Evolutionary conservation across 2,888 invertebrate genomes (phyloP), one percentile per base, ranked within the genome.

Genomic region (Parnassius orleans): DNA sequence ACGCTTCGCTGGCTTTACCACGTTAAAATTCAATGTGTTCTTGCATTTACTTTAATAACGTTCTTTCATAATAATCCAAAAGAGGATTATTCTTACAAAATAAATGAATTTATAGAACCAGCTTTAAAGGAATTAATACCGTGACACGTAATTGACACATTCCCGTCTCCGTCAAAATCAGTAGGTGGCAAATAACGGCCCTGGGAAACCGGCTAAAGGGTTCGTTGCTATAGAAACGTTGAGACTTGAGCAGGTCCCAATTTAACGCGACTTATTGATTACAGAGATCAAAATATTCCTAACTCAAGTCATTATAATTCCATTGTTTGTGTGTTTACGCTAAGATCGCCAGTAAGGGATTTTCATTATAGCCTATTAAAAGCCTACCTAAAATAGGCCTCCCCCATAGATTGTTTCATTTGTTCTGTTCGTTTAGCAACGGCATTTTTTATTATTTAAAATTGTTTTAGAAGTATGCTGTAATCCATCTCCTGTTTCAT

Each of bases 221-320:
- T 77, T 83, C 73, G 89, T 89, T 82, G 82, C 83, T 76, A 87
- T 87, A 79, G 83, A 65, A 85, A 87, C 87, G 76, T 57, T 70
- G 73, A 71, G 70, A 69, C 66, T 72, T 70, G 72, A 68, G 66
- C 76, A 78, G 81, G 74, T 84, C 81, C 77, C 80, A 80, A 83
- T 83, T 81, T 79, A 78, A 77, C 77, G 76, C 77, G 76, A 75
- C 76, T 78, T 88, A 88, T 88, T 83, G 87, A 89, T 86, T 87
- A 77, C 73, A 74, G 72, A 77, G 75, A 79, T 79, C 79, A 78
- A 78, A 80, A 80, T 79, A 72, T 74, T 76, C 75, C 60, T 71
- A 75, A 72, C 73, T 74, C 69, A 59, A 67, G 66, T 69, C 61
- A 73, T 74, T 73, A 74, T 74, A 69, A 68, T 71, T 65, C 68